Conservation (phyloP, 2,113 vertebrate species). For the Neofelis nebulosa region DNA sequence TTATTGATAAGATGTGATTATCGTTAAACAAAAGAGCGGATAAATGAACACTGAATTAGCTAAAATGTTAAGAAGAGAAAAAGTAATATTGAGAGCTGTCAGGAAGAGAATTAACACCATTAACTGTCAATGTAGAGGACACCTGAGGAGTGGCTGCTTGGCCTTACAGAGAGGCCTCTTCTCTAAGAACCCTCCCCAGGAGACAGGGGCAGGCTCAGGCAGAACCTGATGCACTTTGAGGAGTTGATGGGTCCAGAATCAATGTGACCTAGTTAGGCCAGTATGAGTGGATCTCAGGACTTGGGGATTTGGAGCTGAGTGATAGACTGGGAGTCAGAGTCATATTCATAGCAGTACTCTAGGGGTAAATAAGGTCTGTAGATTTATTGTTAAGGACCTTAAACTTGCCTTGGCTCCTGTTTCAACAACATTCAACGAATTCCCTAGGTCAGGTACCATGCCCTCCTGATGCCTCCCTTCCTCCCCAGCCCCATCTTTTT, state of each 20-base stretch:
- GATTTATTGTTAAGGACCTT: conserved; percentile 17
- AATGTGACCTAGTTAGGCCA: not conserved
- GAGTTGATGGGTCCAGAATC: not conserved
- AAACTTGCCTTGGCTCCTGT: not conserved
- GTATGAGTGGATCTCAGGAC: not conserved
- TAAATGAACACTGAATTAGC: conserved; percentile 9
- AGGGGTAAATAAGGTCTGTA: not conserved
- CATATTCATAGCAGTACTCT: not conserved
- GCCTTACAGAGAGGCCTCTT: not conserved
- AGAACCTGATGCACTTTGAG: not conserved
- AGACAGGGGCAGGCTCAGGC: not conserved
- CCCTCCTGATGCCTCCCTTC: not conserved
- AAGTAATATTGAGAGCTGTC: not conserved
- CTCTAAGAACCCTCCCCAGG: not conserved
- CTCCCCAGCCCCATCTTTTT: not conserved
- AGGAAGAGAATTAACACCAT: not conserved
- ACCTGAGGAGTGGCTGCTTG: not conserved
- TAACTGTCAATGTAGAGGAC: not conserved
- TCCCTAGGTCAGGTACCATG: not conserved
- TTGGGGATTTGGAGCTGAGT: not conserved
- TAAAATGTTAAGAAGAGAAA: conserved; percentile 37
- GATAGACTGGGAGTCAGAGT: not conserved
- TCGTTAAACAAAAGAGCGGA: not conserved
- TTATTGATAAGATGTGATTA: conserved; percentile 43
- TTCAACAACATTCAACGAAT: not conserved